Evolutionary conservation across 2,113 vertebrate genomes (phyloP), one percentile per base, ranked within the genome.

Genomic region (Protobothrops mucrosquamatus): DNA sequence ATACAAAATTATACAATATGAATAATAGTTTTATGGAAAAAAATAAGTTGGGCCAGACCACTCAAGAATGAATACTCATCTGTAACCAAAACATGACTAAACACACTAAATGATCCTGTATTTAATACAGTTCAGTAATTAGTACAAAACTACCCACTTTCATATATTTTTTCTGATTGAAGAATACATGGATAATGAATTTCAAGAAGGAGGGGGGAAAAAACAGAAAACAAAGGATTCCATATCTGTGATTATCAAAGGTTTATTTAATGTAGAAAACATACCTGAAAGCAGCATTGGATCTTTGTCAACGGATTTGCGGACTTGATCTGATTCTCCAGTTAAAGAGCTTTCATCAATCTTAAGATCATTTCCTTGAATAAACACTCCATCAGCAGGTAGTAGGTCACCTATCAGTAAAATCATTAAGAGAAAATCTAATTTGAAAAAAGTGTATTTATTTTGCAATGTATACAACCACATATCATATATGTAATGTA

Each of bases 311-410:
- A 98, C 97, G 9, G 98, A 96, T 95, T 99, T 99, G 96, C 98
- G 98, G 95, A 99, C 99, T 85, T 99, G 99, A 97, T 99, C 99
- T 1, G 99, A 99, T 96, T 99, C 99, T 92, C 99, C 99, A 0
- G 99, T 99, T 97, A 99, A 97, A 89, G 99, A 99, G 95, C 99
- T 99, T 96, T 99, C 99, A 12, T 99, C 99, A 24, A 99, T 99
- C 97, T 99, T 99, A 94, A 99, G 97, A 95, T 99, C 99, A 46
- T 99, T 99, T 94, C 99, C 99, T 97, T 99, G 99, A 96, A 99
- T 99, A 97, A 99, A 98, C 92, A 99, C 96, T 93, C 99, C 99
- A 87, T 99, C 99, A 0, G 99, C 96, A 92, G 99, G 99, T 54
- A 99, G 98, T 18, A 99, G 98, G 97, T 99, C 99, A 96, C 99